Conservation (phyloP, 2,113 vertebrate species). For the Microtus oregoni region DNA sequence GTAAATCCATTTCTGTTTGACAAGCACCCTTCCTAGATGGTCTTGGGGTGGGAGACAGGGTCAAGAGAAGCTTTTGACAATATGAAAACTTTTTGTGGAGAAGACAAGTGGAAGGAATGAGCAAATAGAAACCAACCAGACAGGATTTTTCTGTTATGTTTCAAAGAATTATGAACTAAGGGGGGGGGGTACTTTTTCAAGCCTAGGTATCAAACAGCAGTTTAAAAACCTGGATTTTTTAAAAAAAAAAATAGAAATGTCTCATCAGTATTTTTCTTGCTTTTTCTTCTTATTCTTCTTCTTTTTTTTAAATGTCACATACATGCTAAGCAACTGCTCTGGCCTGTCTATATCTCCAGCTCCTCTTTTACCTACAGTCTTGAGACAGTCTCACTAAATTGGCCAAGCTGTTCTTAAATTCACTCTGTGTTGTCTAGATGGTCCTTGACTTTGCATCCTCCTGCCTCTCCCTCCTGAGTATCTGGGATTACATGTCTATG, state of each 20-base stretch:
- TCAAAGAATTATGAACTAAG: conserved; percentile 52
- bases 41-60: not conserved
- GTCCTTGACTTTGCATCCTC: not conserved
- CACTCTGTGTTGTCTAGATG: not conserved
- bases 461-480: not conserved
- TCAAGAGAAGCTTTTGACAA: conserved; percentile 3
- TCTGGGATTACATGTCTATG: not conserved
- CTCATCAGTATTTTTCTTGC: not conserved
- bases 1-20: conserved; percentile 54
- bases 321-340: not conserved
- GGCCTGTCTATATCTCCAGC: not conserved
- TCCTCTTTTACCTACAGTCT: not conserved
- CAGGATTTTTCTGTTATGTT: conserved; percentile 57
- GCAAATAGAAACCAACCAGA: conserved; percentile 39
- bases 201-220: not conserved
- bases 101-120: conserved; percentile 42
- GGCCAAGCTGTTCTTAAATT: not conserved
- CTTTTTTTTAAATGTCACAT: not conserved
- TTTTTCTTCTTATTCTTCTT: no score
- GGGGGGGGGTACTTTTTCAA: not conserved
- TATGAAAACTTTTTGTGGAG: conserved; percentile 15
- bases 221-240: conserved; percentile 29
- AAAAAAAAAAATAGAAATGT: not conserved
- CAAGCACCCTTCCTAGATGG: conserved; percentile 58
- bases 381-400: not conserved